These are phyloP conservation scores for Xenops minutus DNA, from an alignment of 2,797 vertebrate species.

Conservation along the genomic window DNA sequence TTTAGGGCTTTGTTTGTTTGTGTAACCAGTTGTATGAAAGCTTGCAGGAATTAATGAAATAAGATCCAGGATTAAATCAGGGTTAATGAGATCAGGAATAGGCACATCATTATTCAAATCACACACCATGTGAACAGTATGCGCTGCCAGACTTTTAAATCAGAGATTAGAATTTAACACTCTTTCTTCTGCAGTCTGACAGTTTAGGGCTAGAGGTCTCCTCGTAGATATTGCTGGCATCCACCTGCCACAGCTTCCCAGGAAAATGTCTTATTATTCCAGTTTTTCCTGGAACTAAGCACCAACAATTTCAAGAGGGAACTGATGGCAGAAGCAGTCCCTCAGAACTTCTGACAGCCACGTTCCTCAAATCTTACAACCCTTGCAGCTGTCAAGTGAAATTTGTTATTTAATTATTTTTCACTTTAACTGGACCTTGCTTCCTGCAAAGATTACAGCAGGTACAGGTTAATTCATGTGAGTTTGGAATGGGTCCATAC, in stretches of 20 bases:
- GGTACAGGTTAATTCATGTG: background rate
- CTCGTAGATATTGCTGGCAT: slow-evolving; percentile 1
- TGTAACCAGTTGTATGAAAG: slow-evolving; percentile 9
- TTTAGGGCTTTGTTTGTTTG: slow-evolving; percentile 37
- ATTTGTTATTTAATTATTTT: background rate
- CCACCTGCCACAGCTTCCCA: background rate
- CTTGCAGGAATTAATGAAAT: slow-evolving; percentile 20
- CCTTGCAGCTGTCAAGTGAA: background rate
- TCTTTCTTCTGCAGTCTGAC: slow-evolving; percentile 2
- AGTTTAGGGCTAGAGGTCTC: slow-evolving; percentile 12
- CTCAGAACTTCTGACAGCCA: background rate
- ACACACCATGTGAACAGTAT: slow-evolving; percentile 17
- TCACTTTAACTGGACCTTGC: background rate
- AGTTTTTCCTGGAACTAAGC: background rate
- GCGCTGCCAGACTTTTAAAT: slow-evolving; percentile 12
- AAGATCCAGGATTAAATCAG: slow-evolving; percentile 43
- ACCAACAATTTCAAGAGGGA: background rate
- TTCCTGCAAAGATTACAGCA: background rate
- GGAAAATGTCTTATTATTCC: background rate
- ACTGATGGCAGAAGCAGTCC: background rate
- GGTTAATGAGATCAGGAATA: slow-evolving; percentile 55
- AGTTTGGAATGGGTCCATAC: background rate
- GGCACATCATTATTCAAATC: slow-evolving; percentile 51
- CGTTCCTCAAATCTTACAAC: background rate
- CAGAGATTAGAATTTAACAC: slow-evolving; percentile 50